A percentile compares a stretch with the other conserved stretches of the same genome.
Evolutionary conservation across 2,888 invertebrate genomes (phyloP).

Genomic region (Vesta saturnalis): DNA sequence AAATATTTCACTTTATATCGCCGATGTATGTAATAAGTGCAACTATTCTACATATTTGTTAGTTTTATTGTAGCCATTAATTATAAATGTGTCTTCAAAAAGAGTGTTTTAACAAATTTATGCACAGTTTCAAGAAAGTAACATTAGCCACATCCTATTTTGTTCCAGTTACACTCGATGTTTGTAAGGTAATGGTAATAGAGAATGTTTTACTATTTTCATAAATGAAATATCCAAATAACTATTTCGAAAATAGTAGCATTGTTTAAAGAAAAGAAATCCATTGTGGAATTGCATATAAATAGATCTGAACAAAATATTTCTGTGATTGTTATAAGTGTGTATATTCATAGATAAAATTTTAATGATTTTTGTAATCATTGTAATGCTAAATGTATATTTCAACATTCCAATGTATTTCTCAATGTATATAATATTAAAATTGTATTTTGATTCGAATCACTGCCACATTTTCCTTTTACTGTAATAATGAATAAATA

Average conservation of each 20-base stretch:
- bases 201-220: constrained; percentile 36
- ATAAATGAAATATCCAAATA: constrained; percentile 29
- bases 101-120: constrained; percentile 27
- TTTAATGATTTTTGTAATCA: constrained; percentile 53
- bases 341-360: constrained; percentile 48
- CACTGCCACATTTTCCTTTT: constrained; percentile 58
- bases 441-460: constrained; percentile 60
- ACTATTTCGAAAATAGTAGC: constrained; percentile 36
- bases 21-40: constrained; percentile 39
- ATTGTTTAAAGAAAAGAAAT: constrained; percentile 21
- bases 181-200: constrained; percentile 26
- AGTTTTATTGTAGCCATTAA: constrained; percentile 33
- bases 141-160: constrained; percentile 24
- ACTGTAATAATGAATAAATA: constrained; percentile 56
- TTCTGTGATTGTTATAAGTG: constrained; percentile 61
- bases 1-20: constrained; percentile 47
- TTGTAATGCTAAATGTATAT: constrained; percentile 57
- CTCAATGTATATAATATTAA: constrained; percentile 58
- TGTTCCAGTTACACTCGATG: constrained; percentile 31
- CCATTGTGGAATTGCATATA: constrained; percentile 42
- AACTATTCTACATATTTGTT: constrained; percentile 32
- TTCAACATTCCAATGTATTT: constrained; percentile 60
- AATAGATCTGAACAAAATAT: constrained; percentile 51
- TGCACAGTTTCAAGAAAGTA: constrained; percentile 33
- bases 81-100: constrained; percentile 36